Base-by-base conservation (phyloP, 2,113 vertebrate species). In the Tenrec ecaudatus region DNA sequence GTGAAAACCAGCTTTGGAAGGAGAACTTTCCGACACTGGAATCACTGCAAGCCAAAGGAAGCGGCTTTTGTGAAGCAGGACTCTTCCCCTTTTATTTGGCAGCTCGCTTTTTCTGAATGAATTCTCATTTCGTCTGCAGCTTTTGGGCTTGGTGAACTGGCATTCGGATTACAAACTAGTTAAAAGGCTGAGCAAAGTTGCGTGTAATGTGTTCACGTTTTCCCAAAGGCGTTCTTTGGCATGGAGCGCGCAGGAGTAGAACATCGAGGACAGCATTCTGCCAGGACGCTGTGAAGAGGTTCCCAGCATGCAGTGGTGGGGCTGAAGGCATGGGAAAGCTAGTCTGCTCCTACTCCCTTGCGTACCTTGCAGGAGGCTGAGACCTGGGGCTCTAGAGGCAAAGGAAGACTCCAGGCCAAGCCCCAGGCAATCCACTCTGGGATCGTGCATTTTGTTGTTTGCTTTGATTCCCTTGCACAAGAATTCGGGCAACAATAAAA, bases 131-230 rank as follows among this genome's bases (percentile, higher is more conserved):
- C 38, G 29, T 81, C 60, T 62, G 62, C 89, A 80, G 86, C 69
- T 92, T 62, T 90, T 82, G 64, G 92, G 82, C 90, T 88, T 82
- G 33, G 0, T 20, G 78, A 96, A 83, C 83, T 87, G 82, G 79
- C 92, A 77, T 66, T 64, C 91, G 89, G 1, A 5, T 80, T 69
- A 84, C 92, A 88, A 88, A 88, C n/a, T 80, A 94, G 43, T 38
- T 92, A 78, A 53, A 47, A 89, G 76, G 91, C 82, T 53, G 36
- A 82, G 89, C 94, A 92, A 85, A 23, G 10, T 40, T 40, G 53
- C 38, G 75, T 94, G 88, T 29, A 75, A 92, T 9, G 0, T 0
- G 36, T 57, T 84, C 31, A 60, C 43, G 86, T 83, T 43, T 86
- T 29, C 20, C 9, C 76, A 64, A 94, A 86, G 88, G 27, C 16